These are phyloP conservation scores for Itoplectis maculator DNA, from an alignment of 2,888 invertebrate genomes.

Conservation along the genomic window DNA sequence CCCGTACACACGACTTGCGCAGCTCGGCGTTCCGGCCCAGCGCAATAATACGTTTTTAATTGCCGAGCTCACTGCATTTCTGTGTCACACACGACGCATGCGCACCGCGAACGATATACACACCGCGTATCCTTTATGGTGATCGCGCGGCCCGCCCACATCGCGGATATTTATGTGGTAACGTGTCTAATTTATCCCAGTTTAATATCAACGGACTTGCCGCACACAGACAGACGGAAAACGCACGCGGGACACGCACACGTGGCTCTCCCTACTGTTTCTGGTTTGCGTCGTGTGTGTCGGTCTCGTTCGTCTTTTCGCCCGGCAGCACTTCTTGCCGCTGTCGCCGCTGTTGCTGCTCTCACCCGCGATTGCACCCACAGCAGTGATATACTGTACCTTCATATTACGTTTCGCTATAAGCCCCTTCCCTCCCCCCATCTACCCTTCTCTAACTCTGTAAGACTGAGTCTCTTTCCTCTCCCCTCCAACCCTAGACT, in stretches of 20 bases:
- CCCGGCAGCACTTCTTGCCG: slow-evolving; percentile 23
- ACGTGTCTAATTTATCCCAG: slow-evolving; percentile 77
- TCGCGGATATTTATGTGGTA: slow-evolving; percentile 72
- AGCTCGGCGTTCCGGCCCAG: slow-evolving; percentile 34
- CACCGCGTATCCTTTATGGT: slow-evolving; percentile 32
- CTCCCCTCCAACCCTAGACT: no score
- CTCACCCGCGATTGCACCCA: slow-evolving; percentile 26
- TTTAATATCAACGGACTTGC: slow-evolving; percentile 76
- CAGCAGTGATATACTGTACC: slow-evolving; percentile 65
- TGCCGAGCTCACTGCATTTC: slow-evolving; percentile 72
- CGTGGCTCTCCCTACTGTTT: slow-evolving; percentile 31
- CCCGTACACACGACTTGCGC: no score
- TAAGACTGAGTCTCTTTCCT: not conserved
- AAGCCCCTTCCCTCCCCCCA: slow-evolving; percentile 23
- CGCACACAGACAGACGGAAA: no score
- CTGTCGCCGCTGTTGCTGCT: slow-evolving; percentile 12
- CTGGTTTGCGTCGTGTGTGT: slow-evolving; percentile 27
- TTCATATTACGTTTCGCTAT: slow-evolving; percentile 63
- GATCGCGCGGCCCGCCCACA: slow-evolving; percentile 74
- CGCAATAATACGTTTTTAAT: slow-evolving; percentile 70
- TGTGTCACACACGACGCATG: slow-evolving; percentile 67
- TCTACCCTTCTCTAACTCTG: not conserved
- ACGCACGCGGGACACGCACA: slow-evolving; percentile 20
- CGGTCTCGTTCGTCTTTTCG: slow-evolving; percentile 32
- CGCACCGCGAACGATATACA: slow-evolving; percentile 52